These are phyloP conservation scores for Semicossyphus pulcher DNA, from an alignment of 2,113 vertebrate genomes.

Conservation along the genomic window DNA sequence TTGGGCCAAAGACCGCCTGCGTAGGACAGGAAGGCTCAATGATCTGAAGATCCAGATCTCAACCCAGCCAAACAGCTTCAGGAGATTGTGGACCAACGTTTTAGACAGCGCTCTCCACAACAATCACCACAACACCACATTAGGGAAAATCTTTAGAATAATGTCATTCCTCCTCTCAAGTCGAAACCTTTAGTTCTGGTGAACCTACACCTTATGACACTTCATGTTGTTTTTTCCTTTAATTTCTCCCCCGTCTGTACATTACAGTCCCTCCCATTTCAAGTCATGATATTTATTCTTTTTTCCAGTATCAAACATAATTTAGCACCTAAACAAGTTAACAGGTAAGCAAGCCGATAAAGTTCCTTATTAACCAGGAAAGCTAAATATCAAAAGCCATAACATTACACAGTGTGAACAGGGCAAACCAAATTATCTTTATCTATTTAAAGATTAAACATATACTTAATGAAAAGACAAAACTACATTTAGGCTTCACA, in stretches of 20 bases:
- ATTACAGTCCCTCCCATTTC: slow-evolving; percentile 11
- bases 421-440: slow-evolving; percentile 60
- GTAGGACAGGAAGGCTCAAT: too few relatives aligned
- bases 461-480: slow-evolving; percentile 60
- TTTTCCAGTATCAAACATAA: slow-evolving; percentile 54
- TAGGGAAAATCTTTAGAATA: too few relatives aligned
- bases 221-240: background rate
- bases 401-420: slow-evolving; percentile 48
- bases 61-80: too few relatives aligned
- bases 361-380: slow-evolving; percentile 42
- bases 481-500: slow-evolving; percentile 65
- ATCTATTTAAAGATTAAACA: slow-evolving; percentile 72
- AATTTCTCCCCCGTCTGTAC: background rate
- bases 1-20: too few relatives aligned
- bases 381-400: too few relatives aligned
- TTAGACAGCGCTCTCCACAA: too few relatives aligned
- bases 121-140: too few relatives aligned
- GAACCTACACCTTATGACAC: background rate
- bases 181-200: background rate
- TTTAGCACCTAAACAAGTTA: slow-evolving; percentile 64
- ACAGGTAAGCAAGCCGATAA: slow-evolving; percentile 68
- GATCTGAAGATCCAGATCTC: too few relatives aligned
- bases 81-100: too few relatives aligned
- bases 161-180: background rate
- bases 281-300: background rate